A percentile compares a stretch with the other conserved stretches of the same genome.
These are phyloP conservation scores for Sparus aurata DNA, from an alignment of 2,797 vertebrate genomes.

Conservation along the genomic window DNA sequence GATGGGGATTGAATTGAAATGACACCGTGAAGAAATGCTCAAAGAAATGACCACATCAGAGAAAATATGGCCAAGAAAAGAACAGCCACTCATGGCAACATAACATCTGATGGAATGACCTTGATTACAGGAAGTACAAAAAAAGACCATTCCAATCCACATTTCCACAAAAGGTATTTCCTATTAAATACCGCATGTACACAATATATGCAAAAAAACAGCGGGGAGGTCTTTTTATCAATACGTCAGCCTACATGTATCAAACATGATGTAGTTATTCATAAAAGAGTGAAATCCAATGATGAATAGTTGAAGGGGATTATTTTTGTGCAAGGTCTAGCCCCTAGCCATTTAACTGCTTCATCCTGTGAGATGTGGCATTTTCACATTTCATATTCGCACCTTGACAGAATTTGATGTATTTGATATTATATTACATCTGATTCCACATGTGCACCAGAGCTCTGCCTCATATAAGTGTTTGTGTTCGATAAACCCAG, in stretches of 20 bases:
- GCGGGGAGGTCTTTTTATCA: constrained; percentile 37
- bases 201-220: constrained; percentile 3
- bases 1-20: constrained; percentile 28
- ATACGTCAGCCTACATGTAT: constrained; percentile 49
- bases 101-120: constrained; percentile 18
- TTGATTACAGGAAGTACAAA: constrained; percentile 35
- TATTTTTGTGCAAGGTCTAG: constrained; percentile 50
- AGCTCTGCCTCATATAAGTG: constrained; percentile 44
- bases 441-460: constrained; percentile 34
- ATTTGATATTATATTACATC: constrained; percentile 60
- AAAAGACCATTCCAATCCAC: constrained; percentile 31
- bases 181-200: constrained; percentile 7
- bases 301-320: constrained; percentile 61
- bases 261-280: constrained; percentile 61
- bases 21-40: constrained; percentile 19
- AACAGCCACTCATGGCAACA: constrained; percentile 7
- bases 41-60: constrained; percentile 30
- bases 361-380: constrained; percentile 51
- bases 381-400: constrained; percentile 65
- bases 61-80: constrained; percentile 26
- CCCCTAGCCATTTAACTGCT: constrained; percentile 60
- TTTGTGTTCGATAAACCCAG: constrained; percentile 48
- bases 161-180: constrained; percentile 33
- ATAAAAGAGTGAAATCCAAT: constrained; percentile 60
- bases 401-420: constrained; percentile 52